Conservation (phyloP, 2,888 invertebrate genomes). For the Drosophila limbata region DNA sequence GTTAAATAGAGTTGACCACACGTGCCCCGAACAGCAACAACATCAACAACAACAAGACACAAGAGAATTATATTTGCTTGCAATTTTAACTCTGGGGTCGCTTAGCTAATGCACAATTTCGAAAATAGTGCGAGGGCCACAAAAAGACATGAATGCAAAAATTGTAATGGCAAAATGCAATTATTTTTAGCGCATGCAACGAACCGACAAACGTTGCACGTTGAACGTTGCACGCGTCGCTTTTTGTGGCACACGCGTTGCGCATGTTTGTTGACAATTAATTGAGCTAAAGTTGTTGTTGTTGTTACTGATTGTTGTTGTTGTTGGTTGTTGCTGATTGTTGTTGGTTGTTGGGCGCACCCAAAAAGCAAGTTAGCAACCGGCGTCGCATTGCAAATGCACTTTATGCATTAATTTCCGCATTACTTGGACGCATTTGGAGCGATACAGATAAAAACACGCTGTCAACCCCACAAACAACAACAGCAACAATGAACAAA, state of each 20-base stretch:
- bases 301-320: conserved; percentile 30
- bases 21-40: conserved; percentile 27
- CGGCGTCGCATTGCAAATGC: conserved; percentile 30
- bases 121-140: conserved; percentile 10
- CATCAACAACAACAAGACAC: neutral
- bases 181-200: conserved; percentile 74
- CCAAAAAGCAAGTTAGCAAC: conserved; percentile 42
- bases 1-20: conserved; percentile 54
- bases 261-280: conserved; percentile 79
- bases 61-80: neutral
- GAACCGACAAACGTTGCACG: conserved; percentile 44
- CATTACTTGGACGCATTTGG: conserved; percentile 52
- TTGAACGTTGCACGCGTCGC: neutral
- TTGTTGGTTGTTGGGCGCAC: conserved; percentile 40
- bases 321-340: conserved; percentile 30
- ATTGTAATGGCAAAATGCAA: conserved; percentile 64
- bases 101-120: conserved; percentile 50
- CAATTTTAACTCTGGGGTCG: conserved; percentile 34
- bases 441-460: conserved; percentile 12
- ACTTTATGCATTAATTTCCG: conserved; percentile 73
- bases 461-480: conserved; percentile 25
- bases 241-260: conserved; percentile 53
- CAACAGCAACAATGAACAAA: conserved; percentile 6
- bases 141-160: conserved; percentile 37
- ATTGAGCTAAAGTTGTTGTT: conserved; percentile 47